Evolutionary conservation across 2,888 invertebrate species (phyloP).

Genomic region (Punctoribates punctum): DNA sequence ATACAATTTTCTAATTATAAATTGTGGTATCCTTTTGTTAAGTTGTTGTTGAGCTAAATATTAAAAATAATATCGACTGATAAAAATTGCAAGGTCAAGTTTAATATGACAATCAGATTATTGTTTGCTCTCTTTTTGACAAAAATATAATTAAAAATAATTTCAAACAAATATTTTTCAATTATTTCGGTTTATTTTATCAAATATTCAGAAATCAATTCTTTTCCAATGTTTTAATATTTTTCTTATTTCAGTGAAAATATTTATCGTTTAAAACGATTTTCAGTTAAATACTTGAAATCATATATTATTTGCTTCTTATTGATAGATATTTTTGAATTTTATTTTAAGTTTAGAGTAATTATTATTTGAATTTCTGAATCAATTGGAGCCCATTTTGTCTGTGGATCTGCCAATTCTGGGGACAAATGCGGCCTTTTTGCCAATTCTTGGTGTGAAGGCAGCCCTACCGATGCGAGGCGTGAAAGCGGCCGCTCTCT

Average conservation of each 20-base stretch:
- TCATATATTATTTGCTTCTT: not conserved
- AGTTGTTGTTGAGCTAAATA: too few relatives aligned
- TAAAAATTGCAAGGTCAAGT: too few relatives aligned
- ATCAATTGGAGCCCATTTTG: not conserved
- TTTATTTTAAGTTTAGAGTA: not conserved
- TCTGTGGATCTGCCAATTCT: conserved; percentile 42
- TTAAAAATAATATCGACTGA: too few relatives aligned
- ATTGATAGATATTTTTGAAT: not conserved
- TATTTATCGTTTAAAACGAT: conserved; percentile 4
- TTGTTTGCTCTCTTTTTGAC: too few relatives aligned
- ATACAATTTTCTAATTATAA: too few relatives aligned
- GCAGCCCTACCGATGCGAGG: conserved; percentile 44
- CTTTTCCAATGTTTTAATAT: not conserved
- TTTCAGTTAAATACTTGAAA: not conserved
- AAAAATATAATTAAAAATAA: too few relatives aligned
- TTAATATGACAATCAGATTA: too few relatives aligned
- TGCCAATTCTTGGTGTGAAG: conserved; percentile 44
- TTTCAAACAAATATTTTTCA: too few relatives aligned
- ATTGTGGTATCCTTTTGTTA: too few relatives aligned
- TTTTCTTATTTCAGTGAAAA: not conserved
- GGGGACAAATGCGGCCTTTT: conserved; percentile 40
- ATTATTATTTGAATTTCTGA: not conserved
- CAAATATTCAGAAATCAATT: too few relatives aligned
- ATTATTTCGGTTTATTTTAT: too few relatives aligned
- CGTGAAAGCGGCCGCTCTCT: conserved; percentile 41